Evolutionary conservation across 2,113 vertebrate genomes (phyloP).

Genomic region (Phalacrocorax aristotelis): DNA sequence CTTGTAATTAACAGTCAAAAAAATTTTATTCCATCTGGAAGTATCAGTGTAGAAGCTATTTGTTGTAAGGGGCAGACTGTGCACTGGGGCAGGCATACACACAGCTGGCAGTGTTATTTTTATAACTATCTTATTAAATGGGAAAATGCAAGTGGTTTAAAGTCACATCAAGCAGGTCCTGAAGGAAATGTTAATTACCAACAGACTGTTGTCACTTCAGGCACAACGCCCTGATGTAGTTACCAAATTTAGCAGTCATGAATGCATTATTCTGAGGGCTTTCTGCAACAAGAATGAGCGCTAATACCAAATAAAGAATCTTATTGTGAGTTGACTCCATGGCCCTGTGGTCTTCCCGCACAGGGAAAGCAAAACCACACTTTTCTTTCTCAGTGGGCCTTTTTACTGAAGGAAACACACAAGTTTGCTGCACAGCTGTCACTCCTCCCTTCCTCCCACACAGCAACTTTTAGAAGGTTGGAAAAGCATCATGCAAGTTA

Average conservation of each 20-base stretch:
- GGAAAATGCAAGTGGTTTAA: neutral
- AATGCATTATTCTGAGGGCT: neutral
- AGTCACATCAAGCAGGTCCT: neutral
- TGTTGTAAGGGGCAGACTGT: neutral
- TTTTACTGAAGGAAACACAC: neutral
- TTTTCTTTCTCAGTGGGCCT: neutral
- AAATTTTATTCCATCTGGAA: neutral
- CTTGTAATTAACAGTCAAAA: conserved; percentile 41
- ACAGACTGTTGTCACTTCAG: neutral
- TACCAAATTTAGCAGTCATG: conserved; percentile 13
- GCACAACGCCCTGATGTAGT: neutral
- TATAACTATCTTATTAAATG: neutral
- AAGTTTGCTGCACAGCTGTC: neutral
- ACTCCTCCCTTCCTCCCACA: neutral
- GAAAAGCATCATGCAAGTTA: neutral
- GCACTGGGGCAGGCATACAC: neutral
- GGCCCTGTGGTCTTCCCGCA: neutral
- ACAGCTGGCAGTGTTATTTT: conserved; percentile 5
- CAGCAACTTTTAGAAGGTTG: neutral
- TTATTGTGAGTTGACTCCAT: conserved; percentile 1
- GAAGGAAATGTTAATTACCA: conserved; percentile 35
- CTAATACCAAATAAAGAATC: conserved; percentile 17
- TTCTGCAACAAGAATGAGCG: conserved; percentile 21
- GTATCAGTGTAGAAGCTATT: conserved; percentile 12
- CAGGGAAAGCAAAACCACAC: neutral